phyloP scores from a whole-genome alignment of 1,140 invertebrate species.

The Centruroides vittatus region DNA sequence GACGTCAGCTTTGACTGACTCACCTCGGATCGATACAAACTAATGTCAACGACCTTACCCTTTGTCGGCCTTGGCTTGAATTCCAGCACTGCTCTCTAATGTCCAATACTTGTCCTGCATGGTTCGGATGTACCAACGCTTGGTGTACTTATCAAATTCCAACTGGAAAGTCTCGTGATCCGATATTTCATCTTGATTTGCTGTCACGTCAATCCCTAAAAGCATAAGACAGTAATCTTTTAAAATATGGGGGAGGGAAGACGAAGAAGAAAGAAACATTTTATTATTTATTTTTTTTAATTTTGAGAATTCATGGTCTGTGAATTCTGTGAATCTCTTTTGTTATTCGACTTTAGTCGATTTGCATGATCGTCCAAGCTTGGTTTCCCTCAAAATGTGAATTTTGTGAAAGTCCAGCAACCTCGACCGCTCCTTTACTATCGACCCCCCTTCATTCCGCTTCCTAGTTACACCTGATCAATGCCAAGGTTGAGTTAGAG shows the following conservation, averaged over 20 bases:
- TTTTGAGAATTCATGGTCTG: too few relatives aligned
- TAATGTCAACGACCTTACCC: constrained; percentile 21
- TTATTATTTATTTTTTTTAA: too few relatives aligned
- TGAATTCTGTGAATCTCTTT: too few relatives aligned
- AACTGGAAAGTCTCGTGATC: constrained; percentile 93
- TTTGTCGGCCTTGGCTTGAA: constrained; percentile 78
- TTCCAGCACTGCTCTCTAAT: constrained; percentile 76
- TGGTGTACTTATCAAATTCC: constrained; percentile 75
- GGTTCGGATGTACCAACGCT: constrained; percentile 87
- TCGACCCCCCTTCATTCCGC: too few relatives aligned
- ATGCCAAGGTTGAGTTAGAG: too few relatives aligned
- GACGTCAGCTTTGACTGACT: too few relatives aligned
- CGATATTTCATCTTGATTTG: constrained; percentile 92
- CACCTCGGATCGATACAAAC: not conserved
- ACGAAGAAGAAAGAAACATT: not conserved
- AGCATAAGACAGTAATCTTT: constrained; percentile 6
- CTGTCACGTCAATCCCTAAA: constrained; percentile 91
- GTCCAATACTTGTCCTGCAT: constrained; percentile 96
- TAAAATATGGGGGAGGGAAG: not conserved
- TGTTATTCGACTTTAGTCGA: too few relatives aligned
- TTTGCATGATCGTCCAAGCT: too few relatives aligned
- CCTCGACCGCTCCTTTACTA: too few relatives aligned
- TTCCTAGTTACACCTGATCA: too few relatives aligned
- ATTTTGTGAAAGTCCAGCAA: too few relatives aligned
- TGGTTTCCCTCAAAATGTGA: too few relatives aligned